Conservation (phyloP, 2,797 vertebrate species). For the Fratercula arctica region DNA sequence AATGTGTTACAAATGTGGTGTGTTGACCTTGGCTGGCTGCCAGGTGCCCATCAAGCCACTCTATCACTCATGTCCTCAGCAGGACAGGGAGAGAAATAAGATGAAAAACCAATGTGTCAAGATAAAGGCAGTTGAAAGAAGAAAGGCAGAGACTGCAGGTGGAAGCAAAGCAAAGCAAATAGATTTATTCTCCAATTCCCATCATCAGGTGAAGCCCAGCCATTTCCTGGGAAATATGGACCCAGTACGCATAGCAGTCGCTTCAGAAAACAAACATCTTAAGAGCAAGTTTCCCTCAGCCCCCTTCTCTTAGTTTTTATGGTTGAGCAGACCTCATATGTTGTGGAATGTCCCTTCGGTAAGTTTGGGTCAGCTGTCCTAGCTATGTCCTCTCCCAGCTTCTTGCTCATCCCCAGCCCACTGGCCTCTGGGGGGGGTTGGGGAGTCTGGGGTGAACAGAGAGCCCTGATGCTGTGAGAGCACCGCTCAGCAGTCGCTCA, state of each 20-base stretch:
- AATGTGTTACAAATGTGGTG: background rate
- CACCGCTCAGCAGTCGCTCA: background rate
- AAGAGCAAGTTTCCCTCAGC: fast-evolving
- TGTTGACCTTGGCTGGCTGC: background rate
- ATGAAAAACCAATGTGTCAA: fast-evolving
- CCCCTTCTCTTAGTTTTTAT: background rate
- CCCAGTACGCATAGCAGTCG: fast-evolving
- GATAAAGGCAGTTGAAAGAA: background rate
- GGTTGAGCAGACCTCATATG: fast-evolving
- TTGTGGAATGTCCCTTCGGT: background rate
- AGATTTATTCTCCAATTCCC: background rate
- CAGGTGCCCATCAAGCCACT: fast-evolving
- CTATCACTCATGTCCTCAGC: background rate
- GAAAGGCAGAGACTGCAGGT: fast-evolving
- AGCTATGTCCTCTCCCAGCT: fast-evolving
- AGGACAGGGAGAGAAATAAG: background rate
- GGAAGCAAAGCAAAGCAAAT: background rate
- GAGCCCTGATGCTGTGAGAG: fast-evolving
- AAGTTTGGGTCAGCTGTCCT: background rate
- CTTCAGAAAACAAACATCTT: background rate
- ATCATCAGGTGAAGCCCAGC: background rate
- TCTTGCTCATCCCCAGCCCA: background rate
- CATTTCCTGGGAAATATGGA: background rate
- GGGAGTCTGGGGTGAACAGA: fast-evolving
- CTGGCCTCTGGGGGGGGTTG: fast-evolving